Evolutionary conservation across 2,888 invertebrate genomes (phyloP).

Genomic region (Mythimna loreyi): DNA sequence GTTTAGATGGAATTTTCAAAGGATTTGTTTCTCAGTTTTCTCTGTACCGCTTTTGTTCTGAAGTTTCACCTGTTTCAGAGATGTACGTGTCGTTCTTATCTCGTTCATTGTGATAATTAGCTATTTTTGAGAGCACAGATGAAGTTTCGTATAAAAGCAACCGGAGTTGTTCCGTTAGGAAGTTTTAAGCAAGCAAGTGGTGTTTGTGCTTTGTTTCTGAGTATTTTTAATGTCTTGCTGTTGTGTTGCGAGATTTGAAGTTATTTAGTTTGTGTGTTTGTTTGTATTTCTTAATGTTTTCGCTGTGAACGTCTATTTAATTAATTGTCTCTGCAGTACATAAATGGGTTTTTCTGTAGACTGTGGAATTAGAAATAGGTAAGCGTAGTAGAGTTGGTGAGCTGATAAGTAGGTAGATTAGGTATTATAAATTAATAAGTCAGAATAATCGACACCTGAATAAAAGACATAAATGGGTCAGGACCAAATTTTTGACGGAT

Average conservation of each 20-base stretch:
- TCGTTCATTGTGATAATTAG: conserved; percentile 68
- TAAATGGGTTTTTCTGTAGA: background rate
- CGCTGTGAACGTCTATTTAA: no score
- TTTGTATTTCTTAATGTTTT: conserved; percentile 5
- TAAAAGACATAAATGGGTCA: no score
- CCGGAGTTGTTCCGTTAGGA: conserved; percentile 30
- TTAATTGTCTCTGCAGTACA: background rate
- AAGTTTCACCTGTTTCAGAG: conserved; percentile 77
- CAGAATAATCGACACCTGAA: no score
- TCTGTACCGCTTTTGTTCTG: conserved; percentile 75
- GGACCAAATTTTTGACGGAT: no score
- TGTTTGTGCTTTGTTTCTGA: conserved; percentile 36
- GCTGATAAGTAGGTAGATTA: no score
- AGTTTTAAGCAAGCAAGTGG: conserved; percentile 38
- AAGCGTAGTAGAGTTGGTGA: no score
- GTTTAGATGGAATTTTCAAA: conserved; percentile 86
- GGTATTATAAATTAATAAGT: no score
- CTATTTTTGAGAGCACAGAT: conserved; percentile 43
- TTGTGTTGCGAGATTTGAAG: conserved; percentile 10
- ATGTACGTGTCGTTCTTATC: conserved; percentile 78
- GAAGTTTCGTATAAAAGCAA: conserved; percentile 44
- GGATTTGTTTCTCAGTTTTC: conserved; percentile 77
- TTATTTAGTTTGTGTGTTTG: conserved; percentile 11
- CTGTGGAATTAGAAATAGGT: no score
- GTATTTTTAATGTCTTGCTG: conserved; percentile 38